phyloP scores from a whole-genome alignment of 1,140 invertebrate genomes.

The Aphis gossypii region DNA sequence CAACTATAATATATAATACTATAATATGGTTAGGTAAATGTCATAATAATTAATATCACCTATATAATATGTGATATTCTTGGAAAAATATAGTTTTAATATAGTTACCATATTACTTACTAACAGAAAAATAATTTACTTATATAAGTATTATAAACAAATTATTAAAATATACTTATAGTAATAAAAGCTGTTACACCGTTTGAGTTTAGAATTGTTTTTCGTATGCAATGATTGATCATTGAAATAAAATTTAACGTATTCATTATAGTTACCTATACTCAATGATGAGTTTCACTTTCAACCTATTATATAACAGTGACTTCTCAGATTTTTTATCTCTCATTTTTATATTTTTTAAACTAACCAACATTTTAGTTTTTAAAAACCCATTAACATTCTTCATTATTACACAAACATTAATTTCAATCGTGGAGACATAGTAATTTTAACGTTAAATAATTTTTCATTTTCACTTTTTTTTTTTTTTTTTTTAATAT shows the following conservation, averaged over 20 bases:
- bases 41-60: too few relatives aligned
- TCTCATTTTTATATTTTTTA: background rate
- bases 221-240: background rate
- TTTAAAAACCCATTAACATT: background rate
- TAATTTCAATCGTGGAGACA: background rate
- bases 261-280: background rate
- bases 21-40: too few relatives aligned
- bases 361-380: background rate
- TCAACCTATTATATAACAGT: too few relatives aligned
- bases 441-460: background rate
- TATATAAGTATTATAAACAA: too few relatives aligned
- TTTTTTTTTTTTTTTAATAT: too few relatives aligned
- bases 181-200: too few relatives aligned
- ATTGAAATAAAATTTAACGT: background rate
- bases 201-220: background rate
- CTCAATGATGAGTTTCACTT: background rate
- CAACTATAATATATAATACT: too few relatives aligned
- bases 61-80: too few relatives aligned
- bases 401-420: background rate
- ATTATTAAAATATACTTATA: too few relatives aligned
- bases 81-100: too few relatives aligned
- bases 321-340: background rate
- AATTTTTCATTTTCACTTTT: background rate
- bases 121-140: too few relatives aligned
- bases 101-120: too few relatives aligned